Percentiles rank a stretch among this genome's conserved stretches.
Evolutionary conservation across 2,888 invertebrate species (phyloP).

Genomic region (Dorcus hopei): DNA sequence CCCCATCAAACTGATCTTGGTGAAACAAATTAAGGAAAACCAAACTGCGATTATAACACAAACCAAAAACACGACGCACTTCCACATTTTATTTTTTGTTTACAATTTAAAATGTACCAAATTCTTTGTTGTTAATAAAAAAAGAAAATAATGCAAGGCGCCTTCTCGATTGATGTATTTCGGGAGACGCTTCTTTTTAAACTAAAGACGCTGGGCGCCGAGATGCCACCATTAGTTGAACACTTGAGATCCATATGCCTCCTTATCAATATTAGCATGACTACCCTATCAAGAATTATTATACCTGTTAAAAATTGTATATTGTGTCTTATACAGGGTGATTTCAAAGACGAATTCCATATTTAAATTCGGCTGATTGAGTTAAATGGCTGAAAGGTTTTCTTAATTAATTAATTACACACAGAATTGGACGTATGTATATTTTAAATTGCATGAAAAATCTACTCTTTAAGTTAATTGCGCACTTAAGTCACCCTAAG

Average conservation of each 20-base stretch:
- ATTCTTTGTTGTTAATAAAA: too few species aligned
- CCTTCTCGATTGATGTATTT: not conserved
- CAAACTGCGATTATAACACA: slow-evolving; percentile 29
- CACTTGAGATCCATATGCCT: slow-evolving; percentile 44
- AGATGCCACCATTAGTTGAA: slow-evolving; percentile 32
- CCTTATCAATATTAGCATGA: slow-evolving; percentile 16
- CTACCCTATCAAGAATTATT: slow-evolving; percentile 12
- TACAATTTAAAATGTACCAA: not conserved
- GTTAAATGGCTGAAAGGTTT: too few species aligned
- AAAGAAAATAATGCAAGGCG: too few species aligned
- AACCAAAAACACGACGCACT: slow-evolving; percentile 20
- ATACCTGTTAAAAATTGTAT: slow-evolving; percentile 12
- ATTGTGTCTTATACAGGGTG: not conserved
- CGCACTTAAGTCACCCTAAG: too few species aligned
- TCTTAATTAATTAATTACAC: too few species aligned
- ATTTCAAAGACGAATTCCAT: too few species aligned
- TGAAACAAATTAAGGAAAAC: slow-evolving; percentile 27
- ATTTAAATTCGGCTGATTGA: too few species aligned
- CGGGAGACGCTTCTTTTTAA: slow-evolving; percentile 20
- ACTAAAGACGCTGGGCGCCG: slow-evolving; percentile 33
- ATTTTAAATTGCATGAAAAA: too few species aligned
- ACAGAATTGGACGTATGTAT: too few species aligned
- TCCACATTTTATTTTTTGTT: slow-evolving; percentile 11
- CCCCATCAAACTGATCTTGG: slow-evolving; percentile 21
- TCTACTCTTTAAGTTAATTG: too few species aligned